A percentile compares a stretch with the other conserved stretches of the same genome.
These are phyloP conservation scores for Nannoperca australis DNA, from an alignment of 2,797 vertebrate genomes.

Conservation along the genomic window DNA sequence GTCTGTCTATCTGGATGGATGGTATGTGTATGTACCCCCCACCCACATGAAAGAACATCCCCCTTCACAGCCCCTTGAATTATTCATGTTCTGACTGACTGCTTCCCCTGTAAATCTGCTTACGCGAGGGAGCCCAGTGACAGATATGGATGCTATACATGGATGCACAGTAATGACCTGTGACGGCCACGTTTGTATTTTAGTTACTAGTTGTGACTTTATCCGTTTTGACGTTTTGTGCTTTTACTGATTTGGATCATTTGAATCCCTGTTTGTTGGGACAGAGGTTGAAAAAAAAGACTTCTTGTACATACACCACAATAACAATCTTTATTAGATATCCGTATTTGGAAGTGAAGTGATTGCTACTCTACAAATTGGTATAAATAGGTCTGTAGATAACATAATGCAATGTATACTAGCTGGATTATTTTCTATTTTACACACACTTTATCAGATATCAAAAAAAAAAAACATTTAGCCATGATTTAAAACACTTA, in stretches of 20 bases:
- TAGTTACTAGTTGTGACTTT: conserved; percentile 6
- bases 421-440: not conserved
- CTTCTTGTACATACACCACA: not conserved
- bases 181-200: conserved; percentile 16
- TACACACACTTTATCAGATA: not conserved
- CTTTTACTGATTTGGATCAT: conserved; percentile 14
- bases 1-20: conserved; percentile 15
- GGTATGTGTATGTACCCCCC: not conserved
- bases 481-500: not conserved
- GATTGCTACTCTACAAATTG: not conserved
- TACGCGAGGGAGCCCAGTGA: conserved; percentile 48
- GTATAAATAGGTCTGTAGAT: not conserved
- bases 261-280: not conserved
- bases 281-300: too few relatives aligned
- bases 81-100: conserved; percentile 75
- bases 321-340: not conserved
- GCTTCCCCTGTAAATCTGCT: conserved; percentile 51
- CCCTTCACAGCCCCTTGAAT: conserved; percentile 62
- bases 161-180: conserved; percentile 19
- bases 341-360: not conserved
- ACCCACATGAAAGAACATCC: conserved; percentile 43
- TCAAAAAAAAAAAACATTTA: not conserved
- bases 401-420: not conserved
- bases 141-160: conserved; percentile 27
- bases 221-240: conserved; percentile 15